These are phyloP conservation scores for Parasteatoda tepidariorum DNA, from an alignment of 1,140 invertebrate species.

Conservation along the genomic window DNA sequence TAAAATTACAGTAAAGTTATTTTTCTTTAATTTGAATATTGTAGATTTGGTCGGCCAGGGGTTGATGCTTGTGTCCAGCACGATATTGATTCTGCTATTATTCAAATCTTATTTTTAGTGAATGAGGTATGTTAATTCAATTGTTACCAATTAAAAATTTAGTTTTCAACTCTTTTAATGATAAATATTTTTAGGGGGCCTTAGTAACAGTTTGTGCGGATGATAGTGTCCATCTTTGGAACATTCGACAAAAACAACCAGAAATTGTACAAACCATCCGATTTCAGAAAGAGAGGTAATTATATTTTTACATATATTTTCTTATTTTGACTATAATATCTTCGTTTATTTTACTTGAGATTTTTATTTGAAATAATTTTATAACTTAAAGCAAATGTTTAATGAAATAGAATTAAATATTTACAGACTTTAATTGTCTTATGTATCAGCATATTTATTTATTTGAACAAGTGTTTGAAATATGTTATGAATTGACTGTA, in stretches of 20 bases:
- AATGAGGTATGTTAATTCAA: slow-evolving; percentile 79
- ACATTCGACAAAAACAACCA: slow-evolving; percentile 80
- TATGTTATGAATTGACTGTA: too few relatives aligned
- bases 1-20: too few relatives aligned
- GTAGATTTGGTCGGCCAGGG: slow-evolving; percentile 77
- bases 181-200: slow-evolving; percentile 75
- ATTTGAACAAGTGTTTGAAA: too few relatives aligned
- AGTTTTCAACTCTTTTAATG: slow-evolving; percentile 13
- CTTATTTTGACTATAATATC: too few relatives aligned
- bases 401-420: too few relatives aligned
- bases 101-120: slow-evolving; percentile 91
- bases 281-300: slow-evolving; percentile 94
- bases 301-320: too few relatives aligned
- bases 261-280: slow-evolving; percentile 95
- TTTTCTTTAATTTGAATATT: too few relatives aligned
- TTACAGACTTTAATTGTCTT: too few relatives aligned
- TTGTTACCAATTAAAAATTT: slow-evolving; percentile 40
- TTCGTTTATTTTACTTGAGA: too few relatives aligned
- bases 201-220: slow-evolving; percentile 94
- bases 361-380: too few relatives aligned
- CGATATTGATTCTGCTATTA: slow-evolving; percentile 81
- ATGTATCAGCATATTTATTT: too few relatives aligned
- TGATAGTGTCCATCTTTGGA: slow-evolving; percentile 97
- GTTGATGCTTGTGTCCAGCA: slow-evolving; percentile 94
- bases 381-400: too few relatives aligned